Evolutionary conservation across 64 coral and sea anemone genomes (phyloP).

Genomic region (Catalaphyllia jardinei): DNA sequence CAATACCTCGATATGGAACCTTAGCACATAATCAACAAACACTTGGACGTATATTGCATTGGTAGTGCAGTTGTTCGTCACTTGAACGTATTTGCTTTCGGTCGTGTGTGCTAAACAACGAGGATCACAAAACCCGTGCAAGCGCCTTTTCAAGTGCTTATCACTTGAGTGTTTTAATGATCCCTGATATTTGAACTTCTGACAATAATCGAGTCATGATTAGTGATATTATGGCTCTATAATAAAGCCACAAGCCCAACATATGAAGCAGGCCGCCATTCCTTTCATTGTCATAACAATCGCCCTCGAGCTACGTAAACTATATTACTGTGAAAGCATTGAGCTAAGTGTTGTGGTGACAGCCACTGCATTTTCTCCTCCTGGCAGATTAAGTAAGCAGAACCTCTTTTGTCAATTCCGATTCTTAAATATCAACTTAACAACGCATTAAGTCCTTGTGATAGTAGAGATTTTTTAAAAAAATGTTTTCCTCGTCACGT

Average conservation of each 20-base stretch:
- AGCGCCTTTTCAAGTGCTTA: background rate
- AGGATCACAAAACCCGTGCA: conserved; percentile 10
- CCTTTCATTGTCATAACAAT: background rate
- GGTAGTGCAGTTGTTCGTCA: conserved; percentile 5
- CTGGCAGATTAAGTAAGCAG: background rate
- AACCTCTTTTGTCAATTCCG: conserved; percentile 30
- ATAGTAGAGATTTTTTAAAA: conserved; percentile 2
- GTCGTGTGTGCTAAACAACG: conserved; percentile 29
- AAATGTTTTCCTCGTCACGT: conserved; percentile 43
- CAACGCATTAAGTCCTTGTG: conserved; percentile 1
- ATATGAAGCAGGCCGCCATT: background rate
- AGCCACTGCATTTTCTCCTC: background rate
- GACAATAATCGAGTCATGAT: conserved; percentile 1
- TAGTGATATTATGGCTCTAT: conserved; percentile 8
- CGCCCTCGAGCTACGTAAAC: background rate
- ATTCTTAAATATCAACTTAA: conserved; percentile 5
- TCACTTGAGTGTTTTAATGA: conserved; percentile 6
- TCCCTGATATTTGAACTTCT: conserved; percentile 11
- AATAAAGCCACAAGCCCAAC: conserved; percentile 17
- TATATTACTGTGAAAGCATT: conserved; percentile 11
- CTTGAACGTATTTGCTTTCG: conserved; percentile 49
- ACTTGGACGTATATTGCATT: conserved; percentile 11
- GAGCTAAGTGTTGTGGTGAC: background rate
- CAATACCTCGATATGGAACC: background rate
- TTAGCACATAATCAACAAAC: conserved; percentile 41